Evolutionary conservation across 2,888 invertebrate species (phyloP).

Genomic region (Apamea epomidion): DNA sequence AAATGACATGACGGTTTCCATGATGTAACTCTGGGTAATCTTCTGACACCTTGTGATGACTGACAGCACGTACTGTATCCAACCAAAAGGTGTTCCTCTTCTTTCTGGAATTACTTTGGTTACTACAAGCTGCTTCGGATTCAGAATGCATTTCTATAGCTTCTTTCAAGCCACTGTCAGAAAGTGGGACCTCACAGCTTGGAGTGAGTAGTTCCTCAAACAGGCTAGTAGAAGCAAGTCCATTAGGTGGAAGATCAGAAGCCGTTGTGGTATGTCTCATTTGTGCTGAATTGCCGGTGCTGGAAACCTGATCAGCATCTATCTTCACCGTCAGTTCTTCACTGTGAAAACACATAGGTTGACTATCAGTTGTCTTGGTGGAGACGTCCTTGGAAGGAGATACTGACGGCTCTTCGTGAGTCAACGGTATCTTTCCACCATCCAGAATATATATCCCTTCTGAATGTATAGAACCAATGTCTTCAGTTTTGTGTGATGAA

Average conservation of each 20-base stretch:
- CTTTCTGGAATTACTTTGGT: constrained; percentile 39
- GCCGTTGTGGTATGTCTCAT: too few species aligned
- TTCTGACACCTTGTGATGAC: constrained; percentile 70
- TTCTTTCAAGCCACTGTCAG: neutral
- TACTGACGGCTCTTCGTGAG: neutral
- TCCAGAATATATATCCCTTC: neutral
- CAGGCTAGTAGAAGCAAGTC: neutral
- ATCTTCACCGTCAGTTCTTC: neutral
- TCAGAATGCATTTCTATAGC: neutral
- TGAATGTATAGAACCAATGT: neutral
- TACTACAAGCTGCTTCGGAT: neutral
- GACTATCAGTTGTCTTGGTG: neutral
- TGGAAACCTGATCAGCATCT: neutral
- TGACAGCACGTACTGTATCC: constrained; percentile 50
- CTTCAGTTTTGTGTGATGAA: neutral
- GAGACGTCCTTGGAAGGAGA: neutral
- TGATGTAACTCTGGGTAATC: constrained; percentile 67
- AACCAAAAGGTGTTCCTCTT: constrained; percentile 57
- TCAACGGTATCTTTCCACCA: neutral
- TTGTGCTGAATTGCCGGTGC: neutral
- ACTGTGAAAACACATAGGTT: neutral
- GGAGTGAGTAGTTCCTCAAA: neutral
- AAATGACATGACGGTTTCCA: constrained; percentile 68
- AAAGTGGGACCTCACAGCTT: neutral
- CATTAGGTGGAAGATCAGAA: neutral